Evolutionary conservation across 1,140 invertebrate species (phyloP).

Genomic region (Thereuonema tuberculata): DNA sequence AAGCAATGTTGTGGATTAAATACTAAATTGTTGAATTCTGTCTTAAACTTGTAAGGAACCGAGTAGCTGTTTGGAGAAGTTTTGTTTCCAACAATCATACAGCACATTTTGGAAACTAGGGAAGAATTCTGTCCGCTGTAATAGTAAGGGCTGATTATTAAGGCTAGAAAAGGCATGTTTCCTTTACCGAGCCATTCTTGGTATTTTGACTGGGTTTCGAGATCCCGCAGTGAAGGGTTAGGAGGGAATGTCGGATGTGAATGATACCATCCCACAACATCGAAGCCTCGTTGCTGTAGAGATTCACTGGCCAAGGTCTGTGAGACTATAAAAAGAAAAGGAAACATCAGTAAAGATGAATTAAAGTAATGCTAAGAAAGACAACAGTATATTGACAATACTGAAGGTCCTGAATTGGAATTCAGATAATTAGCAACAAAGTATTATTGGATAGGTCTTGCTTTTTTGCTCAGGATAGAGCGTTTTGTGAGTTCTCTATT

Average conservation of each 20-base stretch:
- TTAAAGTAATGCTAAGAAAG: neutral
- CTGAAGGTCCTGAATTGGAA: too few species aligned
- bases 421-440: too few species aligned
- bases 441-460: too few species aligned
- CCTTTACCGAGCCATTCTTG: constrained; percentile 42
- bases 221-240: constrained; percentile 44
- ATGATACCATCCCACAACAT: constrained; percentile 49
- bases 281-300: constrained; percentile 34
- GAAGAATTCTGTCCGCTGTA: constrained; percentile 20
- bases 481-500: too few species aligned
- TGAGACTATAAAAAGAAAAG: constrained; percentile 32
- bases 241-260: constrained; percentile 49
- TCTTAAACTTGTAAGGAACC: neutral
- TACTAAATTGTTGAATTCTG: neutral
- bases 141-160: constrained; percentile 44
- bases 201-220: constrained; percentile 43
- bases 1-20: neutral
- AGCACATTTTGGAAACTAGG: neutral
- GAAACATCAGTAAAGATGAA: neutral
- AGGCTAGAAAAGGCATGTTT: constrained; percentile 39
- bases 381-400: too few species aligned
- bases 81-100: neutral
- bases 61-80: neutral
- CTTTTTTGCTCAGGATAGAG: too few species aligned
- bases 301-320: constrained; percentile 40